Evolutionary conservation across 2,797 vertebrate genomes (phyloP).

Genomic region (Acomys russatus): DNA sequence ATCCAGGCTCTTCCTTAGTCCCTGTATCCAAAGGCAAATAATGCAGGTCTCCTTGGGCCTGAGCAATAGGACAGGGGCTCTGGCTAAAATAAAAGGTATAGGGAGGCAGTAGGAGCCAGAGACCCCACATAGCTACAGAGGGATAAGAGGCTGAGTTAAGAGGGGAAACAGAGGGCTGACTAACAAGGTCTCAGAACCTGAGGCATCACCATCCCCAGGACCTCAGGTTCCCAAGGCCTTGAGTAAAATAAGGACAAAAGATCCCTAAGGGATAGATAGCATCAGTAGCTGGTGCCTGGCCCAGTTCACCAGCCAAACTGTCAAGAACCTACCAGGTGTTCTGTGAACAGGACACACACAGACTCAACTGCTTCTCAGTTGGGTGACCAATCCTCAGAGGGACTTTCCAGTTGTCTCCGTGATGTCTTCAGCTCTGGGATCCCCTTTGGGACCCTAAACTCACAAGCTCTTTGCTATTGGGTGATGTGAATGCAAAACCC

Average conservation of each 20-base stretch:
- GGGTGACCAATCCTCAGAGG: conserved; percentile 6
- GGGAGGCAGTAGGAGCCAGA: background rate
- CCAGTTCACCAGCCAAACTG: background rate
- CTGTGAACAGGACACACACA: background rate
- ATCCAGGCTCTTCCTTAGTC: background rate
- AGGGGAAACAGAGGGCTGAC: background rate
- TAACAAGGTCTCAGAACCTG: background rate
- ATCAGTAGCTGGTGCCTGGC: background rate
- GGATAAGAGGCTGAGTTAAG: background rate
- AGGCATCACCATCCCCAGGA: background rate
- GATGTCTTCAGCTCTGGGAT: conserved; percentile 18
- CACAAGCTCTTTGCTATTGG: conserved; percentile 39
- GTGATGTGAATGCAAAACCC: conserved; percentile 24
- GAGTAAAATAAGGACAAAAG: background rate
- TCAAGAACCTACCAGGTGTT: background rate
- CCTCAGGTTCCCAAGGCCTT: background rate
- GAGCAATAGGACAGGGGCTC: background rate
- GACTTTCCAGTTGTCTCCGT: background rate
- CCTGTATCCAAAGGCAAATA: background rate
- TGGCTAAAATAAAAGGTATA: background rate
- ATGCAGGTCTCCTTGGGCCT: conserved; percentile 1
- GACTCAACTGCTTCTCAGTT: background rate
- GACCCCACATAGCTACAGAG: background rate
- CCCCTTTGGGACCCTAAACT: conserved; percentile 22
- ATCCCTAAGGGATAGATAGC: background rate